Conservation (phyloP, 1,140 invertebrate species). For the Mamestra configurata region DNA sequence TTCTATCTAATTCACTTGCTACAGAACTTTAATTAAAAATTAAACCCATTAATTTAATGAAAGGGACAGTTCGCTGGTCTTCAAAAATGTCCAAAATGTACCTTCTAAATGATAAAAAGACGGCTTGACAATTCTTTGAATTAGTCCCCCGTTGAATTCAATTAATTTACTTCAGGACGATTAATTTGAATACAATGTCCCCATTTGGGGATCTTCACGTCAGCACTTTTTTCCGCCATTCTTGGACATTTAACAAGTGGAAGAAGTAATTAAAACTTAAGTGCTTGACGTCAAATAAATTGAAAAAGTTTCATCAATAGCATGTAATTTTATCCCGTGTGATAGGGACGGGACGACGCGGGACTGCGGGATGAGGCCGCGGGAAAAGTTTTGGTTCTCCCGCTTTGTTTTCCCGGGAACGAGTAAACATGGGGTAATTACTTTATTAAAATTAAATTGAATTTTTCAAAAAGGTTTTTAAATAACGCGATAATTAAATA, state of each 20-base stretch:
- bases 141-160: conserved; percentile 14
- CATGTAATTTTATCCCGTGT: conserved; percentile 22
- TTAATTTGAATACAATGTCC: conserved; percentile 23
- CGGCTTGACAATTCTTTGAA: neutral
- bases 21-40: conserved; percentile 42
- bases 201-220: conserved; percentile 9
- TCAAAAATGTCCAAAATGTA: conserved; percentile 19
- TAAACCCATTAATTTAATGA: conserved; percentile 40
- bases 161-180: conserved; percentile 23
- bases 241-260: conserved; percentile 10
- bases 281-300: conserved; percentile 52
- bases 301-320: conserved; percentile 53
- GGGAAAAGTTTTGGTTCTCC: neutral
- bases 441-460: conserved; percentile 26
- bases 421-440: conserved; percentile 31
- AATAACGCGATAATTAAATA: conserved; percentile 16
- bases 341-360: neutral
- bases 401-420: neutral
- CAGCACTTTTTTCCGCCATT: conserved; percentile 8
- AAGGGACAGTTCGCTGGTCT: conserved; percentile 17
- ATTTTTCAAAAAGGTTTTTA: conserved; percentile 7
- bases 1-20: conserved; percentile 34
- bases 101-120: conserved; percentile 1
- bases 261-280: conserved; percentile 52
- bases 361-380: neutral